Evolutionary conservation across 1,140 invertebrate genomes (phyloP).

Genomic region (Drosophila varians): DNA sequence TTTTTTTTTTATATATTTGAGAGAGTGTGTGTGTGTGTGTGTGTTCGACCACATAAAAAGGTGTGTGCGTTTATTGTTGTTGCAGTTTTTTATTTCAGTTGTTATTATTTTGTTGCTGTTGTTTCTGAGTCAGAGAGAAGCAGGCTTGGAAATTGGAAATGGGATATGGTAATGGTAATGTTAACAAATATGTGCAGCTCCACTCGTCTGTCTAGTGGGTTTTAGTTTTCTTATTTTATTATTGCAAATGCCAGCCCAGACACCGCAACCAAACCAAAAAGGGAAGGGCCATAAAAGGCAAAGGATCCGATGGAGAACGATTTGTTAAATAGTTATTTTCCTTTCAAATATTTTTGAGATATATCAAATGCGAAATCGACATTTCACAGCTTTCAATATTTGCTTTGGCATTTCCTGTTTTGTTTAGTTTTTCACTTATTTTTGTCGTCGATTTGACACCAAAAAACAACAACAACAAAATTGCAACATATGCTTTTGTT

Average conservation of each 20-base stretch:
- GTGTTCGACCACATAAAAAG: conserved; percentile 37
- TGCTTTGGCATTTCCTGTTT: not conserved
- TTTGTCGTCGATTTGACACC: not conserved
- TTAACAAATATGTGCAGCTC: conserved; percentile 47
- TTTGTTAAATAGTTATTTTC: too few relatives aligned
- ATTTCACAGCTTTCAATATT: too few relatives aligned
- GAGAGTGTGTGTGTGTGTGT: conserved; percentile 6
- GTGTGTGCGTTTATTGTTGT: conserved; percentile 22
- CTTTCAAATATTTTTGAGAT: too few relatives aligned
- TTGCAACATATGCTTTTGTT: too few relatives aligned
- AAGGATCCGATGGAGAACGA: conserved; percentile 12
- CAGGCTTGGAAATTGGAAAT: conserved; percentile 48
- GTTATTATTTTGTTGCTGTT: conserved; percentile 19
- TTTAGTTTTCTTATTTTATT: conserved; percentile 14
- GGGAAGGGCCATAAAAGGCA: conserved; percentile 14
- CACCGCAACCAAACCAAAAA: conserved; percentile 16
- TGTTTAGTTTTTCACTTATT: too few relatives aligned
- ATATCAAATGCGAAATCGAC: too few relatives aligned
- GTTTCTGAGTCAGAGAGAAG: conserved; percentile 49
- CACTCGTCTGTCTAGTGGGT: conserved; percentile 32
- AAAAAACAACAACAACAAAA: too few relatives aligned
- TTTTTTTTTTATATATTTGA: conserved; percentile 6
- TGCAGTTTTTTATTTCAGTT: conserved; percentile 22
- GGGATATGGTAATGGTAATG: conserved; percentile 54
- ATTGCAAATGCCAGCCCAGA: conserved; percentile 35